A percentile compares a stretch with the other conserved stretches of the same genome.
phyloP scores from a whole-genome alignment of 2,113 vertebrate genomes.

The Pogona vitticeps region DNA sequence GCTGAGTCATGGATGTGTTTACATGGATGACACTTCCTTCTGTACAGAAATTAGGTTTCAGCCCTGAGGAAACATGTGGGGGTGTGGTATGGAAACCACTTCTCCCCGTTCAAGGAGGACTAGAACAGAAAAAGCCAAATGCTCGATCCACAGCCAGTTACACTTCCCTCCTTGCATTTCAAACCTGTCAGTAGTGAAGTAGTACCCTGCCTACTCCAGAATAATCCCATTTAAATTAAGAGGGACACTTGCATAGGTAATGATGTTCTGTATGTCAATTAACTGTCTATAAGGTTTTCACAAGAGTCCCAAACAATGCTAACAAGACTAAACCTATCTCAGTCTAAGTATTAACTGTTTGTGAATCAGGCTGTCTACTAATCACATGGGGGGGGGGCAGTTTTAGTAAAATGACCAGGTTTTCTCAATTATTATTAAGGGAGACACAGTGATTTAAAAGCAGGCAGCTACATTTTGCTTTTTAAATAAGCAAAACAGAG shows the following conservation, averaged over 20 bases:
- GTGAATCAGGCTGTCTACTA: not conserved
- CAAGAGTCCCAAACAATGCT: not conserved
- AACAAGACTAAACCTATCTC: not conserved
- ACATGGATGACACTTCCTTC: constrained; percentile 48
- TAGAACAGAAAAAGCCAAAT: constrained; percentile 19
- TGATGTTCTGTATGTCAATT: not conserved
- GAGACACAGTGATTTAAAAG: constrained; percentile 64
- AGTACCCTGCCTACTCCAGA: not conserved
- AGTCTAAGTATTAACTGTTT: not conserved
- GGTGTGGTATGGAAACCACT: constrained; percentile 35
- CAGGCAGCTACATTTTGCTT: not conserved
- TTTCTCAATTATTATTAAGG: constrained; percentile 49
- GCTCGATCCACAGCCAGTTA: constrained; percentile 51
- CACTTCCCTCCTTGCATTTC: not conserved
- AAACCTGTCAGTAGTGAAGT: not conserved
- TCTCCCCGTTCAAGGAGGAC: constrained; percentile 27
- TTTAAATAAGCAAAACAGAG: not conserved
- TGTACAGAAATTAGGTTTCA: constrained; percentile 30
- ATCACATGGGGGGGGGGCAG: constrained; percentile 34
- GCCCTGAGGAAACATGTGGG: constrained; percentile 31
- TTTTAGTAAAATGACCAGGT: constrained; percentile 60
- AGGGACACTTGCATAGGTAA: not conserved
- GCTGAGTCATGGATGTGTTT: constrained; percentile 51
- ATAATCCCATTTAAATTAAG: not conserved
- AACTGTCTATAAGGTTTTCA: not conserved